Conservation (phyloP, 2,888 invertebrate genomes). For the Erebia aethiops region DNA sequence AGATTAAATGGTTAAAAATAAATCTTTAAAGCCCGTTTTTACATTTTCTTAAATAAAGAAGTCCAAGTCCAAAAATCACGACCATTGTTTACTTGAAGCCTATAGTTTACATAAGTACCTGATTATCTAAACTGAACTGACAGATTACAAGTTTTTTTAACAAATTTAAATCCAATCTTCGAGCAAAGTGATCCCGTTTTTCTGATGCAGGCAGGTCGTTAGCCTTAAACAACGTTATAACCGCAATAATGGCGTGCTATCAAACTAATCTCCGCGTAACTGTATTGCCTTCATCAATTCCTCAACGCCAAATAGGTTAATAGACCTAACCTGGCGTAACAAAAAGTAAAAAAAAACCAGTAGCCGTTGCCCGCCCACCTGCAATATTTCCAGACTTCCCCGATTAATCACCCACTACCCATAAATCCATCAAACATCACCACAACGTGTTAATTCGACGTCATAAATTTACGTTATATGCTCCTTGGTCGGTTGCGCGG, state of each 20-base stretch:
- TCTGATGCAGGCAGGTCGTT: constrained; percentile 19
- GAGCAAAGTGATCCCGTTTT: constrained; percentile 11
- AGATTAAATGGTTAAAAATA: too few relatives aligned
- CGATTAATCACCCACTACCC: constrained; percentile 64
- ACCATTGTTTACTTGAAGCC: too few relatives aligned
- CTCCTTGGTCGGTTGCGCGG: constrained; percentile 46
- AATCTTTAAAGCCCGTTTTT: too few relatives aligned
- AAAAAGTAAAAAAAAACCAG: constrained; percentile 36
- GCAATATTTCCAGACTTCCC: constrained; percentile 56
- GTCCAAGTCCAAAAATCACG: too few relatives aligned
- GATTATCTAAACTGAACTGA: neutral
- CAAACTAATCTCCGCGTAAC: constrained; percentile 28
- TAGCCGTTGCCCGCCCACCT: constrained; percentile 62
- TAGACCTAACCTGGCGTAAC: constrained; percentile 38
- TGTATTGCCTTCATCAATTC: constrained; percentile 24
- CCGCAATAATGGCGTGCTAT: constrained; percentile 30
- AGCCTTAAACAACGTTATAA: constrained; percentile 26
- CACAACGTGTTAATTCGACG: constrained; percentile 69
- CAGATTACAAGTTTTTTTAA: neutral
- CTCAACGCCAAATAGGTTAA: constrained; percentile 34
- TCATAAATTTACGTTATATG: constrained; percentile 75
- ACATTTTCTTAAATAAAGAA: too few relatives aligned
- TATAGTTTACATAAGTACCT: too few relatives aligned
- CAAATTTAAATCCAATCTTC: neutral
- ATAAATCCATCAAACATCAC: constrained; percentile 76